These are phyloP conservation scores for Aspidoscelis tigris DNA, from an alignment of 2,113 vertebrate genomes.

Conservation along the genomic window DNA sequence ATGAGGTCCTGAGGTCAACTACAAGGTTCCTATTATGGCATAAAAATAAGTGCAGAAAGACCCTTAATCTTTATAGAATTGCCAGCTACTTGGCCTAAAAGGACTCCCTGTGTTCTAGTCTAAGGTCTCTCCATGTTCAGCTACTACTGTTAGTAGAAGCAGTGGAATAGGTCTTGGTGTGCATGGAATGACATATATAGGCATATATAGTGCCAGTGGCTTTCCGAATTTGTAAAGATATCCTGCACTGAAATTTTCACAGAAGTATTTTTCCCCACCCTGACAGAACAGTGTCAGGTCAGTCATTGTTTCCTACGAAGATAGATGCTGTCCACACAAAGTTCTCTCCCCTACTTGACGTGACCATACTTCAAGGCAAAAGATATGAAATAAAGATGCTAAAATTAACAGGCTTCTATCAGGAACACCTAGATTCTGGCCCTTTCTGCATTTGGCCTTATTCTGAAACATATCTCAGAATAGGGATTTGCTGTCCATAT, in stretches of 20 bases:
- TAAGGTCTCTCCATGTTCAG: background rate
- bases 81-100: background rate
- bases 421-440: background rate
- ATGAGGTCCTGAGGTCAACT: too few relatives aligned
- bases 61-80: background rate
- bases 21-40: too few relatives aligned
- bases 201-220: background rate
- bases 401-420: too few relatives aligned
- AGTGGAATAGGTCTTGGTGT: background rate
- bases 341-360: background rate
- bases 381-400: background rate
- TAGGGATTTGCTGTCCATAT: too few relatives aligned
- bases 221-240: background rate
- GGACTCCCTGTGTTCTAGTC: background rate
- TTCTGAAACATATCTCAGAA: too few relatives aligned
- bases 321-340: background rate
- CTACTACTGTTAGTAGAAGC: background rate
- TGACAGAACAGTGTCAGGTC: background rate
- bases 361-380: background rate
- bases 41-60: too few relatives aligned
- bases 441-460: too few relatives aligned
- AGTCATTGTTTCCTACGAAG: background rate
- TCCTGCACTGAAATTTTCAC: conserved; percentile 6
- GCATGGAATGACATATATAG: background rate
- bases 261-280: conserved; percentile 9